Conservation (phyloP, 2,888 invertebrate species). For the Philopedon plagiatum region DNA sequence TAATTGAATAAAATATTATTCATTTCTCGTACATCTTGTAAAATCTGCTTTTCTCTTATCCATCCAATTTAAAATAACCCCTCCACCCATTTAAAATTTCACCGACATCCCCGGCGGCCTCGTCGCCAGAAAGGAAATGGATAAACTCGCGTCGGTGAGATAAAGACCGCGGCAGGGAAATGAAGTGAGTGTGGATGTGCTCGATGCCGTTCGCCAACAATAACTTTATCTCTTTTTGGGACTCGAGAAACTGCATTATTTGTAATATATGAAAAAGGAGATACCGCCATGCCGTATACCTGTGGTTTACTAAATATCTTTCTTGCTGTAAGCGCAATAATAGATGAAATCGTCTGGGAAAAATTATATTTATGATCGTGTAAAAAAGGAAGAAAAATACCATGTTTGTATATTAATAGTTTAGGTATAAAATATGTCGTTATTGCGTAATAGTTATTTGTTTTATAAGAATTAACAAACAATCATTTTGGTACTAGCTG, state of each 20-base stretch:
- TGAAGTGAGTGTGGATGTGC: constrained; percentile 53
- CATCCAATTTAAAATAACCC: constrained; percentile 49
- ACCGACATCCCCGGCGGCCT: constrained; percentile 44
- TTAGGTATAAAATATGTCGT: too few relatives aligned
- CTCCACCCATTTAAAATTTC: constrained; percentile 46
- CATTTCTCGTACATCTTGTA: background rate
- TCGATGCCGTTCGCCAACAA: constrained; percentile 64
- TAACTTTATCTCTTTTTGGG: constrained; percentile 67
- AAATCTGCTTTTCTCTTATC: constrained; percentile 29
- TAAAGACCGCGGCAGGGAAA: constrained; percentile 51
- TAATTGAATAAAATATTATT: too few relatives aligned
- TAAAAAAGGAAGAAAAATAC: too few relatives aligned
- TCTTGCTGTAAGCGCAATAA: constrained; percentile 12
- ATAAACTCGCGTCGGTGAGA: constrained; percentile 51
- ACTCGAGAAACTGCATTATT: constrained; percentile 47
- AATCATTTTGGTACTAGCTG: too few relatives aligned
- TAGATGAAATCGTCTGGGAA: constrained; percentile 42
- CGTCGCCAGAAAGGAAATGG: constrained; percentile 49
- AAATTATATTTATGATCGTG: constrained; percentile 43
- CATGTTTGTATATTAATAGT: too few relatives aligned
- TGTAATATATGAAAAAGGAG: constrained; percentile 48
- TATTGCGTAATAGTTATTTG: too few relatives aligned
- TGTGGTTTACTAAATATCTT: constrained; percentile 38
- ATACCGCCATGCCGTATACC: constrained; percentile 37
- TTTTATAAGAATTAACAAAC: too few relatives aligned